Evolutionary conservation across 2,113 vertebrate genomes (phyloP).

Genomic region (Sorex fumeus): DNA sequence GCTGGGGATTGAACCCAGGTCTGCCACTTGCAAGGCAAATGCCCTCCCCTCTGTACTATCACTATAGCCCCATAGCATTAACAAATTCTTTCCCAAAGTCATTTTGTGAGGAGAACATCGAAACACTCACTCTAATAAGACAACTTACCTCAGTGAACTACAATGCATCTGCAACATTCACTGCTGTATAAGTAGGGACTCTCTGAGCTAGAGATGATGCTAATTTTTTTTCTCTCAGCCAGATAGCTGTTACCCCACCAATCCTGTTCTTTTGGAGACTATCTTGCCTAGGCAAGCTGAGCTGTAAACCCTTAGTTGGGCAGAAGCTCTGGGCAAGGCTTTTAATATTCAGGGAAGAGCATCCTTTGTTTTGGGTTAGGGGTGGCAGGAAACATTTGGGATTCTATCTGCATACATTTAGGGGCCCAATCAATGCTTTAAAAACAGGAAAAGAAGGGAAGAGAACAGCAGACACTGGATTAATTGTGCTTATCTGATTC

Average conservation of each 20-base stretch:
- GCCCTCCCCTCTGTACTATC: too few species aligned
- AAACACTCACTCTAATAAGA: not conserved
- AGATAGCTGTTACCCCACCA: not conserved
- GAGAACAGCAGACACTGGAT: rapidly evolving
- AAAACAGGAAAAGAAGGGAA: not conserved
- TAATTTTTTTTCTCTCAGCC: not conserved
- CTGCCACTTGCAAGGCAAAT: too few species aligned
- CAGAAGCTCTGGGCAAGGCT: not conserved
- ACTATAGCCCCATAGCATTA: too few species aligned
- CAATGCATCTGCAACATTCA: not conserved
- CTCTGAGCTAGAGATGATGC: not conserved
- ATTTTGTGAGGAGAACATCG: not conserved
- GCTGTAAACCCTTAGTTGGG: too few species aligned
- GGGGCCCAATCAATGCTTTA: not conserved
- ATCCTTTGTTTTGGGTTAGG: not conserved
- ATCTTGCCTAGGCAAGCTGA: not conserved
- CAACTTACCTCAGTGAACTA: too few species aligned
- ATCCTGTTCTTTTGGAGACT: rapidly evolving
- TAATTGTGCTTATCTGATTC: not conserved
- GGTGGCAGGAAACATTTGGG: not conserved
- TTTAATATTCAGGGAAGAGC: not conserved
- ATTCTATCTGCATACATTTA: not conserved
- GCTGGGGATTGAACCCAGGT: too few species aligned
- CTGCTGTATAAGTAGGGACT: not conserved
- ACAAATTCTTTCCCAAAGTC: not conserved